phyloP scores from a whole-genome alignment of 2,797 vertebrate genomes.

The Crenichthys baileyi region DNA sequence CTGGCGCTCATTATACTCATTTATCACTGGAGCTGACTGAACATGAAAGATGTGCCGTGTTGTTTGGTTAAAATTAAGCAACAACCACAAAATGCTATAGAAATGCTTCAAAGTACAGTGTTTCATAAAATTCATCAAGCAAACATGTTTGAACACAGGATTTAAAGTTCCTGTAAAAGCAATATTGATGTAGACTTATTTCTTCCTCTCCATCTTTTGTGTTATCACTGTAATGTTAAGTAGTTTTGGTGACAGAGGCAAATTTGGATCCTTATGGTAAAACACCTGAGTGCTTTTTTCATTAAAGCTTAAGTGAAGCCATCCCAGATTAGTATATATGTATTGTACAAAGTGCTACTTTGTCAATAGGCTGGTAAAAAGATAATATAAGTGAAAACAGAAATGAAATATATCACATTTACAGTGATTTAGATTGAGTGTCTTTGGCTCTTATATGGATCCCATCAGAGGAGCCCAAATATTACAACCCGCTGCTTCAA shows the following conservation, averaged over 20 bases:
- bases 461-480: background rate
- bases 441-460: constrained; percentile 11
- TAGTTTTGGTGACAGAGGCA: constrained; percentile 23
- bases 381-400: background rate
- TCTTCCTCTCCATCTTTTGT: constrained; percentile 19
- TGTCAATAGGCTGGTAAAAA: constrained; percentile 1
- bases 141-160: constrained; percentile 33
- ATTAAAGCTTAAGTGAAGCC: constrained; percentile 35
- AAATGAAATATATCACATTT: constrained; percentile 17
- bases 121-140: constrained; percentile 54
- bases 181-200: constrained; percentile 43
- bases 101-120: constrained; percentile 69
- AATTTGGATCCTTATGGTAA: constrained; percentile 44
- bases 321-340: constrained; percentile 18
- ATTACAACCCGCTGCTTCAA: constrained; percentile 5
- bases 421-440: constrained; percentile 17
- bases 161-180: constrained; percentile 31
- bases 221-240: constrained; percentile 14
- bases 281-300: constrained; percentile 68
- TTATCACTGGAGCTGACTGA: constrained; percentile 3
- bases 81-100: constrained; percentile 47
- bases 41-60: constrained; percentile 62
- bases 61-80: constrained; percentile 32
- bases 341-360: constrained; percentile 26
- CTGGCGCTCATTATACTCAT: constrained; percentile 23